These are phyloP conservation scores for Staurois parvus DNA, from an alignment of 2,797 vertebrate species.

Conservation along the genomic window DNA sequence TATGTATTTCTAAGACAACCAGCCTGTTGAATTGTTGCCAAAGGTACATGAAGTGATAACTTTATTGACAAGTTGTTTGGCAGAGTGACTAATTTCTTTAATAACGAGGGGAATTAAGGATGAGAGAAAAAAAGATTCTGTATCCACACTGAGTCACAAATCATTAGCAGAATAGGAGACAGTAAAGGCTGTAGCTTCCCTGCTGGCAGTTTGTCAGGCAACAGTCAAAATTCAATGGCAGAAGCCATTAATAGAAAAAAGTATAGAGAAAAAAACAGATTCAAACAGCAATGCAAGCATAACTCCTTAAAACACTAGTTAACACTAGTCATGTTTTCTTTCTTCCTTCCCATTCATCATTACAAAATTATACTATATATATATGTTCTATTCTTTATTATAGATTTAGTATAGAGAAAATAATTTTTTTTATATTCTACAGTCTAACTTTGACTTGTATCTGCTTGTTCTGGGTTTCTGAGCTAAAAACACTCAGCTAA, in stretches of 20 bases:
- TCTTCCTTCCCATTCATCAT: too few relatives aligned
- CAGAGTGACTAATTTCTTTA: constrained; percentile 60
- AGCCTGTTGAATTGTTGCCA: constrained; percentile 30
- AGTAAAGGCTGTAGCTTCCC: background rate
- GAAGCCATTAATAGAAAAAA: background rate
- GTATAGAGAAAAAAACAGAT: background rate
- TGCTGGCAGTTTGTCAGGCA: constrained; percentile 21
- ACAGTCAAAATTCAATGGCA: constrained; percentile 21
- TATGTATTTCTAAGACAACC: constrained; percentile 28
- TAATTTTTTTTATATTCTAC: too few relatives aligned
- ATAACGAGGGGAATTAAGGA: constrained; percentile 45
- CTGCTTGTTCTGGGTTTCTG: too few relatives aligned
- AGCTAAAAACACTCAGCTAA: too few relatives aligned
- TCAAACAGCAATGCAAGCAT: background rate
- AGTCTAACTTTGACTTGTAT: too few relatives aligned
- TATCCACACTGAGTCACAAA: constrained; percentile 18
- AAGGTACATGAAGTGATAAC: constrained; percentile 34
- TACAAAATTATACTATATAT: too few relatives aligned
- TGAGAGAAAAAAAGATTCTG: constrained; percentile 31
- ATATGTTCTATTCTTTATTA: too few relatives aligned
- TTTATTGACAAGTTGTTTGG: constrained; percentile 58
- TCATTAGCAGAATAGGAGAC: background rate
- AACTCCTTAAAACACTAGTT: background rate
- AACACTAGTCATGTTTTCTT: too few relatives aligned
- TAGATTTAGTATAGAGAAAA: too few relatives aligned